Conservation (phyloP, 2,797 vertebrate genomes). For the Odontamblyopus lacepedii region DNA sequence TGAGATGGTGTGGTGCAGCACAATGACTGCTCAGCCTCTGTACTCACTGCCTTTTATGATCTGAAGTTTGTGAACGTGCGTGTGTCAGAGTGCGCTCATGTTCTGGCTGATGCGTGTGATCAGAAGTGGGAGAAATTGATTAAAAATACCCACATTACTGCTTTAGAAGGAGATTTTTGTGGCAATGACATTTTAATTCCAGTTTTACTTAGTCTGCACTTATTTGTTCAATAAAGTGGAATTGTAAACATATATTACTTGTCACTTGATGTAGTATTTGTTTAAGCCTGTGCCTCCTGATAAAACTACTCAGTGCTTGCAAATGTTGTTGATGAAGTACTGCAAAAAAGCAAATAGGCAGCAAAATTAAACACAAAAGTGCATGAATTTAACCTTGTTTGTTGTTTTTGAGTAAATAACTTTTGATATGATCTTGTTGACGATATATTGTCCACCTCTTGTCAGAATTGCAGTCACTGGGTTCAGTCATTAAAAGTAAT, state of each 20-base stretch:
- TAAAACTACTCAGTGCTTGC: too few relatives aligned
- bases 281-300: too few relatives aligned
- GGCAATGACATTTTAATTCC: neutral
- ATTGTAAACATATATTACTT: neutral
- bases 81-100: neutral
- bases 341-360: too few relatives aligned
- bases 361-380: too few relatives aligned
- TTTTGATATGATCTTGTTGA: too few relatives aligned
- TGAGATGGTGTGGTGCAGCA: constrained; percentile 45
- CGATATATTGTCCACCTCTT: too few relatives aligned
- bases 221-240: neutral
- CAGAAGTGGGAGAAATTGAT: neutral
- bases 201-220: neutral
- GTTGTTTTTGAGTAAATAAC: neutral
- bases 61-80: constrained; percentile 20
- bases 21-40: constrained; percentile 42
- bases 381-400: too few relatives aligned
- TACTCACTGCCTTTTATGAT: constrained; percentile 43
- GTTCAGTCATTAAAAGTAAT: too few relatives aligned
- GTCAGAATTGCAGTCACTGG: too few relatives aligned
- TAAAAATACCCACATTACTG: neutral
- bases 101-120: neutral
- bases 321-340: too few relatives aligned
- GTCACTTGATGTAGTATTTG: too few relatives aligned
- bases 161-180: neutral